Conservation (phyloP, 2,888 invertebrate genomes). For the Seira ritae region DNA sequence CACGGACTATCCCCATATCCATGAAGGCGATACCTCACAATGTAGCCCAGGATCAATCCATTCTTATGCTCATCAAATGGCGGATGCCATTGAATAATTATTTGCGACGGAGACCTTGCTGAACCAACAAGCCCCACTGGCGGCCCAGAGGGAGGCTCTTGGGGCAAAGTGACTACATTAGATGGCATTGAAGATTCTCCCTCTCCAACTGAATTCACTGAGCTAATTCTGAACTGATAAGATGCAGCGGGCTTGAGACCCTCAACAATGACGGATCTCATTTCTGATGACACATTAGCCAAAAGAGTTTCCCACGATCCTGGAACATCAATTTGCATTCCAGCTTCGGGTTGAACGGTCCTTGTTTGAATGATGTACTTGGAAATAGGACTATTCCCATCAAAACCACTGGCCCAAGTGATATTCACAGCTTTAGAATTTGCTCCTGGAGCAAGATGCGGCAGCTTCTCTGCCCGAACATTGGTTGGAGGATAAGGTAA, state of each 20-base stretch:
- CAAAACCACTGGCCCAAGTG: constrained; percentile 96
- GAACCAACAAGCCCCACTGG: constrained; percentile 96
- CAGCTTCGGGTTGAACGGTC: constrained; percentile 82
- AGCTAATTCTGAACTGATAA: constrained; percentile 97
- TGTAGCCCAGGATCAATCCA: constrained; percentile 95
- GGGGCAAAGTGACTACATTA: constrained; percentile 92
- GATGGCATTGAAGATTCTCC: constrained; percentile 94
- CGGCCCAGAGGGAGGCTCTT: constrained; percentile 98
- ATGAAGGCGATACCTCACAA: constrained; percentile 91
- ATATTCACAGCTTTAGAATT: constrained; percentile 87
- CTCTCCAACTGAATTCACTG: constrained; percentile 96
- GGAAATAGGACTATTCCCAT: constrained; percentile 96
- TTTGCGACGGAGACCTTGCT: constrained; percentile 94
- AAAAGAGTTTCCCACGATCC: constrained; percentile 87
- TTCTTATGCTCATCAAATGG: constrained; percentile 96
- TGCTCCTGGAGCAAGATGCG: constrained; percentile 77
- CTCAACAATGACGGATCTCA: constrained; percentile 87
- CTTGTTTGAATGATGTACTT: constrained; percentile 95
- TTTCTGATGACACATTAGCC: constrained; percentile 88
- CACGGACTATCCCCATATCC: constrained; percentile 96
- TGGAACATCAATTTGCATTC: constrained; percentile 64
- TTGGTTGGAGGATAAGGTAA: constrained; percentile 95
- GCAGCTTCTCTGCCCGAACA: constrained; percentile 82
- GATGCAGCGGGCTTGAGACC: constrained; percentile 95
- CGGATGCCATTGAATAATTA: constrained; percentile 96